A percentile compares a stretch with the other conserved stretches of the same genome.
Conservation (phyloP, 2,797 vertebrate genomes). For the Acanthurus tractus region DNA sequence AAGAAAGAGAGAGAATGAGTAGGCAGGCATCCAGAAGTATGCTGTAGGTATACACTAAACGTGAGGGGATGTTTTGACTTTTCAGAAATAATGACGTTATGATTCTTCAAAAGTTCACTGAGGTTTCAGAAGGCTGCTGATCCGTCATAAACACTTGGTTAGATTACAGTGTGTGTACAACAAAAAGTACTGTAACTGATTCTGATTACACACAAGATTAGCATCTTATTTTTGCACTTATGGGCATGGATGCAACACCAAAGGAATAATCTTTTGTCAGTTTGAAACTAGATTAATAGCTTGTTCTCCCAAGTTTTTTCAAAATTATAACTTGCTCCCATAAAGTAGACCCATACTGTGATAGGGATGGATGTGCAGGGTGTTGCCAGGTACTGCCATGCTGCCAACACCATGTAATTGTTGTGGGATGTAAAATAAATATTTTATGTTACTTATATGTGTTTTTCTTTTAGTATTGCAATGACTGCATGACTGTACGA, state of each 20-base stretch:
- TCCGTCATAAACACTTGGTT: neutral
- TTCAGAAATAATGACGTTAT: neutral
- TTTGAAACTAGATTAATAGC: too few relatives aligned
- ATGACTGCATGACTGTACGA: neutral
- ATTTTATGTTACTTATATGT: too few relatives aligned
- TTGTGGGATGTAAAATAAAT: too few relatives aligned
- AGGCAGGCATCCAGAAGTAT: constrained; percentile 2
- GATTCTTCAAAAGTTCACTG: neutral
- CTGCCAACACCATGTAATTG: too few relatives aligned
- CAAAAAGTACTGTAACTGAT: neutral
- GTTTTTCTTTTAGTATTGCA: neutral
- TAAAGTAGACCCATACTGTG: too few relatives aligned
- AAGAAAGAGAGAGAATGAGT: constrained; percentile 6
- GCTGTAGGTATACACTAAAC: constrained; percentile 3
- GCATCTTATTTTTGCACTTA: neutral
- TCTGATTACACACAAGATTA: neutral
- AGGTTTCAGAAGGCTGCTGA: neutral
- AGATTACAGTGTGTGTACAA: neutral
- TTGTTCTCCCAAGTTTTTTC: too few relatives aligned
- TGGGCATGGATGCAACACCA: neutral
- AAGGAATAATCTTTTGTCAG: too few relatives aligned
- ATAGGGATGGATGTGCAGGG: too few relatives aligned
- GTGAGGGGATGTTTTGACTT: constrained; percentile 7
- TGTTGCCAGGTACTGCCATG: too few relatives aligned
- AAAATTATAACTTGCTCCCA: too few relatives aligned